A percentile compares a stretch with the other conserved stretches of the same genome.
These are phyloP conservation scores for Euglossa dilemma DNA, from an alignment of 1,140 invertebrate species.

Conservation along the genomic window DNA sequence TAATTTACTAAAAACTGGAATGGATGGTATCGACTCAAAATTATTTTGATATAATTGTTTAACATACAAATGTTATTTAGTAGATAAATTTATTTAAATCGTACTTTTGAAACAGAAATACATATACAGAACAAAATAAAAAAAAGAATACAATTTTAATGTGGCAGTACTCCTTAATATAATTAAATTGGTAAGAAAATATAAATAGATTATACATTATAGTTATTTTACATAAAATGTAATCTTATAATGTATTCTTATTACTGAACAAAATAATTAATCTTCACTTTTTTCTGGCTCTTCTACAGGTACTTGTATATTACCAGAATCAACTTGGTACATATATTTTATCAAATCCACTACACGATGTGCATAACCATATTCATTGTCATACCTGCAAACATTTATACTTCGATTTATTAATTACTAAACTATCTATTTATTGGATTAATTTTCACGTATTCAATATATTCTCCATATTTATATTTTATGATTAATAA, in stretches of 20 bases:
- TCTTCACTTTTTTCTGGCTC: conserved; percentile 31
- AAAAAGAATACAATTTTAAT: conserved; percentile 5
- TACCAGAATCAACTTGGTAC: conserved; percentile 60
- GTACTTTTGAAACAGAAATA: neutral
- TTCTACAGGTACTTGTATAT: conserved; percentile 18
- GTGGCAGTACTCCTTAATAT: neutral
- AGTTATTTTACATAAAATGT: conserved; percentile 4
- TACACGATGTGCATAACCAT: conserved; percentile 87
- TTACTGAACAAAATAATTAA: conserved; percentile 1
- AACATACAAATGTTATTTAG: neutral
- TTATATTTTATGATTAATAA: neutral
- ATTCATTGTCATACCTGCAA: conserved; percentile 88
- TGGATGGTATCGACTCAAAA: neutral
- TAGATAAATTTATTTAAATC: conserved; percentile 1
- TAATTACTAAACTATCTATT: conserved; percentile 7
- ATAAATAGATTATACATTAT: neutral
- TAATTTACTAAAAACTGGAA: neutral
- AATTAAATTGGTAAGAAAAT: neutral
- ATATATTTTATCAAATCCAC: conserved; percentile 86
- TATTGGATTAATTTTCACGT: neutral
- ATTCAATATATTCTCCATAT: neutral
- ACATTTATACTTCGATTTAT: neutral
- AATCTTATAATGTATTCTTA: neutral
- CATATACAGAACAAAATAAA: neutral
- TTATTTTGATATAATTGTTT: neutral